Percentiles rank a stretch among this genome's conserved stretches.
These are phyloP conservation scores for Morpho achilles DNA, from an alignment of 2,888 invertebrate species.

Conservation along the genomic window DNA sequence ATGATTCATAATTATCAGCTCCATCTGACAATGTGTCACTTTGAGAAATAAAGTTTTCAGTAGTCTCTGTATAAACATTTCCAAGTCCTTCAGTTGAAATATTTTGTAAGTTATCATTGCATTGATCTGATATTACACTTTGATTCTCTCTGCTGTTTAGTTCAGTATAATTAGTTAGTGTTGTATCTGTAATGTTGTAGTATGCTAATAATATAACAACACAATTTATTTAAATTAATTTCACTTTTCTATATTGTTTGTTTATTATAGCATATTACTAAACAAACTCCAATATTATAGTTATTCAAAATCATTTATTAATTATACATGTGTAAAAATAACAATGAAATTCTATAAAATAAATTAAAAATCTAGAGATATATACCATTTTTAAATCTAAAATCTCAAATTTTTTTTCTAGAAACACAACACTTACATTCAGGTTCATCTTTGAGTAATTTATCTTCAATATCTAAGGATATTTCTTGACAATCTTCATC, in stretches of 20 bases:
- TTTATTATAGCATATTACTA: no score
- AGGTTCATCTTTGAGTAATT: conserved; percentile 69
- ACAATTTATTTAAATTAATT: no score
- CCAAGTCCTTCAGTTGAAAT: conserved; percentile 62
- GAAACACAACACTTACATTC: conserved; percentile 48
- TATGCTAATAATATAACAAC: no score
- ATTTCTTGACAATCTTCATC: conserved; percentile 73
- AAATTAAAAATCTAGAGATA: background rate
- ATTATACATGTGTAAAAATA: no score
- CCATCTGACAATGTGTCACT: conserved; percentile 50
- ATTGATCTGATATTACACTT: conserved; percentile 2
- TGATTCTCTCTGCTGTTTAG: conserved; percentile 30
- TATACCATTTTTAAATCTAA: no score
- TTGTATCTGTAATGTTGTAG: conserved; percentile 53
- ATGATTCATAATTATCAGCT: conserved; percentile 60
- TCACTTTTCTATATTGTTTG: no score
- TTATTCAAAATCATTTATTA: no score
- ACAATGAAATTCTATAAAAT: no score
- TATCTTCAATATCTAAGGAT: conserved; percentile 71
- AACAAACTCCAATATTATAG: no score
- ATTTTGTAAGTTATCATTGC: conserved; percentile 35
- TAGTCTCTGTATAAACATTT: conserved; percentile 61
- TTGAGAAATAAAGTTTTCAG: conserved; percentile 51
- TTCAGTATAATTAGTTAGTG: conserved; percentile 66
- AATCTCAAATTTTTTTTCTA: no score